Evolutionary conservation across 2,888 invertebrate genomes (phyloP), one percentile per base, ranked within the genome.

Genomic region (Lamproptera curius): DNA sequence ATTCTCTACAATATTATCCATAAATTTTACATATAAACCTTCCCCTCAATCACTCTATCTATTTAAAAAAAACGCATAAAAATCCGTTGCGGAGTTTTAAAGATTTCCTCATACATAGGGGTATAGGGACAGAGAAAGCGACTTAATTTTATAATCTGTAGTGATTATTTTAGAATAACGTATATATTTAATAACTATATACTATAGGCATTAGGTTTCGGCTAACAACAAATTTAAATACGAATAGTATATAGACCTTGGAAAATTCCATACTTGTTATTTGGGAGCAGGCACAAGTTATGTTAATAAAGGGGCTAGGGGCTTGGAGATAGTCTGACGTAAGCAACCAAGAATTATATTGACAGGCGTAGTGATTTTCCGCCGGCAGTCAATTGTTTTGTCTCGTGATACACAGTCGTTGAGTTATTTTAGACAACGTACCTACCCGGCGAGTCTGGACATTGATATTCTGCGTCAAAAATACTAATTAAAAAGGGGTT

Each of bases 291-390:
- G n/a, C n/a, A 13, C 28, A 33, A 37, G 26, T 46, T 33, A 35
- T 42, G 42, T 38, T 41, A 46, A 38, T 33, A 50, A 46, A 31
- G 42, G 35, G 38, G 31, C 48, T 16, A 45, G 35, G 42, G 34
- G 38, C 35, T 50, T 15, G 16, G 11, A 40, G 39, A 38, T 44
- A 10, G 42, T 28, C 28, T 62, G 57, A 58, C 54, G 60, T 40
- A 41, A 49, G 15, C 28, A 35, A 31, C n/a, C 11, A 35, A 15
- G 17, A 33, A 40, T 55, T 17, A 38, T 42, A 49, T 49, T 35
- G 36, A 20, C 51, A 58, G 35, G 28, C 47, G 35, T 46, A 52
- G 66, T 68, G 62, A 51, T 72, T 75, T 70, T 72, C 71, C 75
- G 52, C 62, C 55, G 51, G 15, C 46, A 51, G 47, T 45, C 35